Evolutionary conservation across 2,888 invertebrate genomes (phyloP).

Genomic region (Xanthorhoe designata): DNA sequence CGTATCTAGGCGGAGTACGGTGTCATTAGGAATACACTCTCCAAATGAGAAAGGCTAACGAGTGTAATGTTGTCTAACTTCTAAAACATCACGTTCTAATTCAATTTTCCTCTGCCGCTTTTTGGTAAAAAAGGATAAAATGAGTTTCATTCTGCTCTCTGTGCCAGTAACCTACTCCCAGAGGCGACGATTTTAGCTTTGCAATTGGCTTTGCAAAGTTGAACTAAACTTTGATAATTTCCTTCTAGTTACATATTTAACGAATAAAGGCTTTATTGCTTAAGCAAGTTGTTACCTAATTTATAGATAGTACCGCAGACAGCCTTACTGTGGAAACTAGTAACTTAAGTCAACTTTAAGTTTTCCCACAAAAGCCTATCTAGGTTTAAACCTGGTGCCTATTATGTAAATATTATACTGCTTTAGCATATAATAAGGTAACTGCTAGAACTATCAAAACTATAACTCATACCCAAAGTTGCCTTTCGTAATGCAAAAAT

Average conservation of each 20-base stretch:
- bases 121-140: slow-evolving; percentile 34
- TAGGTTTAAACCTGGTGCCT: neutral
- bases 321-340: neutral
- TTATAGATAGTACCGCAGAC: neutral
- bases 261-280: neutral
- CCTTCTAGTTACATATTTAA: neutral
- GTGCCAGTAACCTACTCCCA: slow-evolving; percentile 35
- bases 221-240: neutral
- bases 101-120: slow-evolving; percentile 42
- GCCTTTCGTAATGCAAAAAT: neutral
- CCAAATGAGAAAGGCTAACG: slow-evolving; percentile 45
- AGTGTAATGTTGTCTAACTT: slow-evolving; percentile 43
- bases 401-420: neutral
- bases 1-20: slow-evolving; percentile 29
- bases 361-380: neutral
- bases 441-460: neutral
- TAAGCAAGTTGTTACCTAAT: neutral
- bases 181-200: slow-evolving; percentile 34
- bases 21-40: slow-evolving; percentile 41
- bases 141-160: slow-evolving; percentile 42
- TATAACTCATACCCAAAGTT: neutral
- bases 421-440: neutral
- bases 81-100: slow-evolving; percentile 49
- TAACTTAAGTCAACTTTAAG: neutral
- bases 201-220: neutral